A percentile compares a stretch with the other conserved stretches of the same genome.
Conservation (phyloP, 2,888 invertebrate genomes). For the Limnephilus lunatus region DNA sequence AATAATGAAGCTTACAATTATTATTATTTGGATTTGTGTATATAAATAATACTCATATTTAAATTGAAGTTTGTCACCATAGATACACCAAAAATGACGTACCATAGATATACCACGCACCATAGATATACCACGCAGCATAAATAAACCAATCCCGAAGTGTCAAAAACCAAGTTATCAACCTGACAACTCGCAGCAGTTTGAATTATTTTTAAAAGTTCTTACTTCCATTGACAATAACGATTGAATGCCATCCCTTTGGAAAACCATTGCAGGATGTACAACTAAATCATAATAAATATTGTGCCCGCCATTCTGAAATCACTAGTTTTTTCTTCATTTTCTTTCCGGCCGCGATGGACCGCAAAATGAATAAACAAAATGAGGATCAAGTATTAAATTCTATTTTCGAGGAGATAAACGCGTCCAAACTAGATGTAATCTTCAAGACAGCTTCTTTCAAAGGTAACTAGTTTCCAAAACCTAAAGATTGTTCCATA, state of each 20-base stretch:
- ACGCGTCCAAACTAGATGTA: conserved; percentile 24
- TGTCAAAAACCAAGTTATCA: background rate
- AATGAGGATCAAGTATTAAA: conserved; percentile 26
- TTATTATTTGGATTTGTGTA: background rate
- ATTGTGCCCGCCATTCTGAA: background rate
- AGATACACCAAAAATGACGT: no score
- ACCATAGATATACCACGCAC: no score
- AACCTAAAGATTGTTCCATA: background rate
- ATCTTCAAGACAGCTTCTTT: conserved; percentile 31
- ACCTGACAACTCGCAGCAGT: background rate
- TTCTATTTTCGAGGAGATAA: conserved; percentile 34
- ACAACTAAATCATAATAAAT: background rate
- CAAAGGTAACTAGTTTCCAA: conserved; percentile 21
- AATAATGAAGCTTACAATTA: background rate
- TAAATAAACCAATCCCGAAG: no score
- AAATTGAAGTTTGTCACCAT: background rate
- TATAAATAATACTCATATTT: background rate
- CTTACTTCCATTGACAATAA: background rate
- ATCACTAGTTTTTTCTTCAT: background rate
- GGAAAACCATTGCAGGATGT: background rate
- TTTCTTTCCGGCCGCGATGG: background rate
- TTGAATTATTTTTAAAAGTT: background rate
- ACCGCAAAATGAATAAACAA: conserved; percentile 10
- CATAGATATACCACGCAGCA: no score
- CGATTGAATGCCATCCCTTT: background rate